phyloP scores from a whole-genome alignment of 2,113 vertebrate species.

The Ornithorhynchus anatinus region DNA sequence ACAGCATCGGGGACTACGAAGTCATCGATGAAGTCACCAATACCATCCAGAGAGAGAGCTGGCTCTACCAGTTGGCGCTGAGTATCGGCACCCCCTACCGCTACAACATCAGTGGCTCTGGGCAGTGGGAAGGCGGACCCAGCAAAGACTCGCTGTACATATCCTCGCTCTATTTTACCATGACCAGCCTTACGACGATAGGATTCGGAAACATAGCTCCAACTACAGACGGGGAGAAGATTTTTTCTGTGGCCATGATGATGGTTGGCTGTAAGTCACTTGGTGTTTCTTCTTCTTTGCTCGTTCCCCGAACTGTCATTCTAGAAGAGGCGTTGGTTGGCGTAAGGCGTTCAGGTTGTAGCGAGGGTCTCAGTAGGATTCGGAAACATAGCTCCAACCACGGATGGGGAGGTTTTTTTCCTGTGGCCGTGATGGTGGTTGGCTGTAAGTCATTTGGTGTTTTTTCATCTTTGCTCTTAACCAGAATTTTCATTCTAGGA shows the following conservation, averaged over 20 bases:
- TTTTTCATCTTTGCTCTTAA: background rate
- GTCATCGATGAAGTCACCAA: conserved; percentile 94
- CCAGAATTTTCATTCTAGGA: too few species aligned
- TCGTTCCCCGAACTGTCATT: background rate
- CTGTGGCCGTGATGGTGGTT: conserved; percentile 99
- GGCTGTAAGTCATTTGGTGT: conserved; percentile 87
- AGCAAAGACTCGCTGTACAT: conserved; percentile 96
- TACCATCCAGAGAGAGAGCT: conserved; percentile 93
- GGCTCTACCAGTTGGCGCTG: conserved; percentile 93
- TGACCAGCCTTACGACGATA: conserved; percentile 98
- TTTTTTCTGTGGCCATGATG: conserved; percentile 99
- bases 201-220: conserved; percentile 98
- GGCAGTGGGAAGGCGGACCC: conserved; percentile 94
- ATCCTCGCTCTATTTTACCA: conserved; percentile 98
- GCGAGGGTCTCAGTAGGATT: conserved; percentile 98
- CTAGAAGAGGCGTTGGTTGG: too few species aligned
- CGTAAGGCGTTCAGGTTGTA: too few species aligned
- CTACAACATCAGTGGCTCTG: conserved; percentile 89
- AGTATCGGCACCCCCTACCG: conserved; percentile 93
- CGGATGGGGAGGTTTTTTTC: conserved; percentile 98
- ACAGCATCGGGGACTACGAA: conserved; percentile 97
- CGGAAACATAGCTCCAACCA: conserved; percentile 95
- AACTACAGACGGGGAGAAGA: conserved; percentile 95
- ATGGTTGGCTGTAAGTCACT: conserved; percentile 97
- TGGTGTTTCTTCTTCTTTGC: background rate